A percentile compares a stretch with the other conserved stretches of the same genome.
Evolutionary conservation across 2,888 invertebrate genomes (phyloP).

Genomic region (Lysandra coridon): DNA sequence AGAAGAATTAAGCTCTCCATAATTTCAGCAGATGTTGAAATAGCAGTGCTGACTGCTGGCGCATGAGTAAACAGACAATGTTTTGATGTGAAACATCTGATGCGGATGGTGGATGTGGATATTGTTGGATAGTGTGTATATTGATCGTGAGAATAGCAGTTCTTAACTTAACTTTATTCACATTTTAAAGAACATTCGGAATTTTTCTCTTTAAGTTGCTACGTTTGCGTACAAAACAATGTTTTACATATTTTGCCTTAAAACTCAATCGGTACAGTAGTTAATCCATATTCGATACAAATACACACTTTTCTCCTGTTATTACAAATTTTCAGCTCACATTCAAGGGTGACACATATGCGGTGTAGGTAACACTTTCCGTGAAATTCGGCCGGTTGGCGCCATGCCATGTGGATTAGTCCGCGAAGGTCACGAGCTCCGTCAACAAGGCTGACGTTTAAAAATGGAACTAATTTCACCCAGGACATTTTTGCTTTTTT

Average conservation of each 20-base stretch:
- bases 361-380: background rate
- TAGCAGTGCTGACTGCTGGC: background rate
- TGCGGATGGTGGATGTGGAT: background rate
- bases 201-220: no score
- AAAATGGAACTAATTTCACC: constrained; percentile 9
- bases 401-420: constrained; percentile 6
- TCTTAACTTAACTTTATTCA: no score
- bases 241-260: no score
- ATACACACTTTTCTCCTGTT: no score
- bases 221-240: no score
- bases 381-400: constrained; percentile 13
- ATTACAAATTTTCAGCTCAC: background rate
- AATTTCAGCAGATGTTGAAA: background rate
- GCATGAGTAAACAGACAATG: background rate
- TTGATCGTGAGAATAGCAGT: background rate
- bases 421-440: constrained; percentile 14
- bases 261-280: no score
- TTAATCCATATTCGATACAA: no score
- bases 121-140: no score
- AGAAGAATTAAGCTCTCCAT: background rate
- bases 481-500: background rate
- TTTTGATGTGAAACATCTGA: background rate
- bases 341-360: background rate
- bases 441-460: constrained; percentile 4
- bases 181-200: no score